Evolutionary conservation across 2,113 vertebrate species (phyloP).

Genomic region (Hemicordylus capensis): DNA sequence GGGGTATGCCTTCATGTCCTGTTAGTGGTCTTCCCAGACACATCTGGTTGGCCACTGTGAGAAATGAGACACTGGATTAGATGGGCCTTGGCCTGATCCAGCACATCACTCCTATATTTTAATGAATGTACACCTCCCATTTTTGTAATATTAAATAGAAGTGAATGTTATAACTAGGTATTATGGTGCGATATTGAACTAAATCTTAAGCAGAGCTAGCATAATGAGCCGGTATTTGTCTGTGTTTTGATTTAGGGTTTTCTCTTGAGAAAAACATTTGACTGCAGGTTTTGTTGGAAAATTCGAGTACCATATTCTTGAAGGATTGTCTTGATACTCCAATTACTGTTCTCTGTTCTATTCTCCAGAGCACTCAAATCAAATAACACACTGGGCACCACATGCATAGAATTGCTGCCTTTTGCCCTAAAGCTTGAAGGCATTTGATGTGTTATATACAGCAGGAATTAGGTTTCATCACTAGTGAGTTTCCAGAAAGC

Average conservation of each 20-base stretch:
- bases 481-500: not conserved
- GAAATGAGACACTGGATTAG: no score
- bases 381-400: not conserved
- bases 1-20: no score
- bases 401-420: not conserved
- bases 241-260: accelerated
- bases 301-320: slow-evolving; percentile 29
- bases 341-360: not conserved
- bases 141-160: not conserved
- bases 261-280: slow-evolving; percentile 30
- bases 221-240: not conserved
- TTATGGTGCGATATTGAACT: not conserved
- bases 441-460: not conserved
- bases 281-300: slow-evolving; percentile 36
- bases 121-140: not conserved
- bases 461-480: not conserved
- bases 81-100: no score
- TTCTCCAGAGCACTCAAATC: not conserved
- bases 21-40: no score
- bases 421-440: not conserved
- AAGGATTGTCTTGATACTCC: slow-evolving; percentile 36
- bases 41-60: no score
- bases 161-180: not conserved
- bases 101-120: no score
- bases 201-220: slow-evolving; percentile 10